Percentiles rank a stretch among this genome's conserved stretches.
phyloP scores from a whole-genome alignment of 2,797 vertebrate genomes.

The Semotilus atromaculatus region DNA sequence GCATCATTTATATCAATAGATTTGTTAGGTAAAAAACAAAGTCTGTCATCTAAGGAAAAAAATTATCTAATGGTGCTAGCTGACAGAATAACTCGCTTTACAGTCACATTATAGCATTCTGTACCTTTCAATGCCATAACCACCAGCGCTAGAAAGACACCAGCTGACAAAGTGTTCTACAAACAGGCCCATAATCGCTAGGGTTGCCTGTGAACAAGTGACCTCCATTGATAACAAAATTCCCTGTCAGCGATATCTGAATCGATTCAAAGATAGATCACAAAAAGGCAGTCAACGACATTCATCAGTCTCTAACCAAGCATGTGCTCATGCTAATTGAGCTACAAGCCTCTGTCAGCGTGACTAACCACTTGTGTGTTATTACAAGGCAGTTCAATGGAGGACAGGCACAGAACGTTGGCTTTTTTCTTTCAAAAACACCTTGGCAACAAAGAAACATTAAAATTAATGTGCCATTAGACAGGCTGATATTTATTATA shows the following conservation, averaged over 20 bases:
- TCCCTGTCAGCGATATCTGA: constrained; percentile 25
- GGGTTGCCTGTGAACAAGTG: not conserved
- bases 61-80: not conserved
- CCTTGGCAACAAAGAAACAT: constrained; percentile 15
- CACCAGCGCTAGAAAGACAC: not conserved
- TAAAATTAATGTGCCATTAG: constrained; percentile 20
- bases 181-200: not conserved
- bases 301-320: constrained; percentile 26
- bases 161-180: not conserved
- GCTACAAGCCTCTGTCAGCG: not conserved
- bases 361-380: not conserved
- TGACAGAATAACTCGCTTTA: not conserved
- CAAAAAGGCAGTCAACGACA: constrained; percentile 3
- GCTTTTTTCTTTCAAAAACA: constrained; percentile 5
- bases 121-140: not conserved
- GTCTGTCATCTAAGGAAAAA: not conserved
- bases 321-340: not conserved
- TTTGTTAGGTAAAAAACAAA: too few species aligned
- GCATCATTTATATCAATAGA: too few species aligned
- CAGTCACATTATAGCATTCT: not conserved
- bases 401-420: not conserved
- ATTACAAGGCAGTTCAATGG: not conserved
- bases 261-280: constrained; percentile 14
- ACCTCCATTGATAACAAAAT: not conserved
- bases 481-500: constrained; percentile 23